A percentile compares a stretch with the other conserved stretches of the same genome.
phyloP scores from a whole-genome alignment of 2,113 vertebrate species.

The Equus przewalskii region DNA sequence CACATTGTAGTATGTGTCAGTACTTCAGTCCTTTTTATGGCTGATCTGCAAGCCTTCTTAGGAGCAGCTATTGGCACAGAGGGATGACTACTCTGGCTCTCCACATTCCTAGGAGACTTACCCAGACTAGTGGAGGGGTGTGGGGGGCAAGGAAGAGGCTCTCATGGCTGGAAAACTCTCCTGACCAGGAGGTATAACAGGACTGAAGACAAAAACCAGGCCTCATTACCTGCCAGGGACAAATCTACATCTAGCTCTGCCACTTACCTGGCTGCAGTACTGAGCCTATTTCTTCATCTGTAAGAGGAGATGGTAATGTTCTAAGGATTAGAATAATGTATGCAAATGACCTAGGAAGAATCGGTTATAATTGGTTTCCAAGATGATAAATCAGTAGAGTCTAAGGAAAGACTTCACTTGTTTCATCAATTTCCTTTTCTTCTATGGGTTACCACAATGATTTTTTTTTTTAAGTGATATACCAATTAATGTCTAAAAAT shows the following conservation, averaged over 20 bases:
- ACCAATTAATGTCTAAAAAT: not conserved
- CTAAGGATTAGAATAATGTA: not conserved
- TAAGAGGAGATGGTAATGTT: not conserved
- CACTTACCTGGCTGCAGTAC: not conserved
- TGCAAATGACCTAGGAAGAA: not conserved
- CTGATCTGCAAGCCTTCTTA: not conserved
- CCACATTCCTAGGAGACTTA: not conserved
- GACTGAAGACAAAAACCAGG: not conserved
- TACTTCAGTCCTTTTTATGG: not conserved
- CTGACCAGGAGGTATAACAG: not conserved
- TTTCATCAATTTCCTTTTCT: conserved; percentile 55
- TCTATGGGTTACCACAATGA: conserved; percentile 59
- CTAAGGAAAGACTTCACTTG: not conserved
- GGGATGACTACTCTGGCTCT: not conserved
- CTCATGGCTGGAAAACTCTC: not conserved
- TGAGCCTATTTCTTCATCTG: not conserved
- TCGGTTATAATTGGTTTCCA: not conserved
- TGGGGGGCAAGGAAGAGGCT: not conserved
- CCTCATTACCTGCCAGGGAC: not conserved
- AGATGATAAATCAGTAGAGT: not conserved
- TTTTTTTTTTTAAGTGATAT: conserved; percentile 27
- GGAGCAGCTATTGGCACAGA: not conserved
- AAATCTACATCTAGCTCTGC: not conserved
- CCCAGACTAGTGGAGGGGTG: not conserved
- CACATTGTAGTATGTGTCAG: not conserved